Base-by-base conservation (phyloP, 2,888 invertebrate genomes). In the Caenorhabditis sp. region DNA sequence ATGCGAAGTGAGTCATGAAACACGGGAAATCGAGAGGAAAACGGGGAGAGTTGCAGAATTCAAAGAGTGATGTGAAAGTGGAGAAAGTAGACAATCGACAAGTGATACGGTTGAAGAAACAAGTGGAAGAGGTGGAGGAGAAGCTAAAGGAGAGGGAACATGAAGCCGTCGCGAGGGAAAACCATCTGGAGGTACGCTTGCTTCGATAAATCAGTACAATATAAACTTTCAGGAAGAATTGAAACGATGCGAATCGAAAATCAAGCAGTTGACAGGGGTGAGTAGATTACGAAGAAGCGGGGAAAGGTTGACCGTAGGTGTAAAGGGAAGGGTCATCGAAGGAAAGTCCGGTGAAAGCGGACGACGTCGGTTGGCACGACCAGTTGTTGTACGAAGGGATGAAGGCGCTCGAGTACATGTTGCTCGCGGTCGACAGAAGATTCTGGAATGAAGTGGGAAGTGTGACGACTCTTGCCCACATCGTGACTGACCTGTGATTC, bases 251-350 rank as follows among this genome's bases (percentile, higher is more conserved):
- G 55, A 72, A 20, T 4, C 55, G 9, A 72, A 48, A 22, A 55
- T 77, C 43, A 72, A 66, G 27, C 43, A 52, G 26, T 59, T 65
- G 37, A 53, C 72, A 7, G 77, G 77, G 72, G 77, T 77, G 43
- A 77, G 76, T 63, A 66, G 71, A 58, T 46, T 13, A 70, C 1
- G 70, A 45, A 11, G 70, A 48, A 3, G 70, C 26, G 7, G 70
- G 70, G 32, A 70, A 70, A n/a, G 24, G 70, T 24, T 50, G 58
- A 8, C 37, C 43, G 27, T 72, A 72, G 11, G 43, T 32, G 43
- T 77, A 71, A 9, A 72, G 35, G 7, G 15, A 9, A 4, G 50
- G 71, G 39, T 72, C 72, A n/a, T 77, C 77, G 39, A 77, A 72
- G 3, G 71, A 45, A 22, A 77, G 26, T 27, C 52, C 52, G 2